Evolutionary conservation across 2,113 vertebrate genomes (phyloP).

Genomic region (Monopterus albus): DNA sequence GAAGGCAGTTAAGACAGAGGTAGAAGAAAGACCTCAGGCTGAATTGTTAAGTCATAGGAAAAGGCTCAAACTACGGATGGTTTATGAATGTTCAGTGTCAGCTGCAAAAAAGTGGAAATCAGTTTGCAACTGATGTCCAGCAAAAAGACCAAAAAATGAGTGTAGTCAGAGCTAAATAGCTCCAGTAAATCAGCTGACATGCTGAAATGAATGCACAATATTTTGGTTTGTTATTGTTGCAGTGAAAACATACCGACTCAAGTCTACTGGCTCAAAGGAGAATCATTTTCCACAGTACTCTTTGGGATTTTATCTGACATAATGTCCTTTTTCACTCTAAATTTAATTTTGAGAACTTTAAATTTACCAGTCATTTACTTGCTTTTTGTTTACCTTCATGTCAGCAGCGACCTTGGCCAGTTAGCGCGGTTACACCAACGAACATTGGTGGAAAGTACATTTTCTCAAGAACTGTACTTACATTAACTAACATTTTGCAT

Average conservation of each 20-base stretch:
- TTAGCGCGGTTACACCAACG: conserved; percentile 82
- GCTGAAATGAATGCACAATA: conserved; percentile 15
- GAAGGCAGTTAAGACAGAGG: conserved; percentile 63
- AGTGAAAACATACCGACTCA: conserved; percentile 8
- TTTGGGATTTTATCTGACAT: too few species aligned
- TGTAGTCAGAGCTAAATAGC: conserved; percentile 12
- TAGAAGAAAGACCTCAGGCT: conserved; percentile 71
- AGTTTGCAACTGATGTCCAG: conserved; percentile 31
- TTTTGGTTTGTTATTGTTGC: neutral
- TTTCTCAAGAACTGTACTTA: too few species aligned
- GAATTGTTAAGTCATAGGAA: conserved; percentile 56
- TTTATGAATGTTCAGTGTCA: conserved; percentile 74
- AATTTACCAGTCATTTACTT: neutral
- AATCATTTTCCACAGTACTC: too few species aligned
- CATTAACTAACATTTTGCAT: too few species aligned
- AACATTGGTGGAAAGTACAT: too few species aligned
- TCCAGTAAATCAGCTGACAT: conserved; percentile 20
- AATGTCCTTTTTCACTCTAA: neutral
- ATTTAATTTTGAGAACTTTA: neutral
- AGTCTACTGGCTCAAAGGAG: too few species aligned
- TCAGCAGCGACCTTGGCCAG: conserved; percentile 81
- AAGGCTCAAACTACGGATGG: conserved; percentile 51
- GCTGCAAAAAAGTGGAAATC: conserved; percentile 37
- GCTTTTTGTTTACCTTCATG: conserved; percentile 81
- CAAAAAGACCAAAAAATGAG: neutral